Evolutionary conservation across 2,888 invertebrate genomes (phyloP), one percentile per base, ranked within the genome.

Genomic region (Dasysyrphus albostriatus): DNA sequence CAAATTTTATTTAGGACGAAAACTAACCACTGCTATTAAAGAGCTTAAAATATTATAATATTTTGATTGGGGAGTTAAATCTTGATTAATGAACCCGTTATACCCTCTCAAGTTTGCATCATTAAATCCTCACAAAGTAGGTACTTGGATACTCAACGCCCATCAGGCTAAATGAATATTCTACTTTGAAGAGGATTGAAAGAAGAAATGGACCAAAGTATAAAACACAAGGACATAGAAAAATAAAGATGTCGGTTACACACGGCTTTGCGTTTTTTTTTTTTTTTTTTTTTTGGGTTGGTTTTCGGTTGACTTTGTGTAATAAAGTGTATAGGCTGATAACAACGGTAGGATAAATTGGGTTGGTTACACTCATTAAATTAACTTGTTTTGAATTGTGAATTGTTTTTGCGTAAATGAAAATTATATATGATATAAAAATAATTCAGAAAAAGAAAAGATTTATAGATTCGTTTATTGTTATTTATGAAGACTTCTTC

Each of bases 71-170:
- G 8, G 19, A 14, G 67, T 37, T 67, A 6, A 49, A 49, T 67
- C n/a, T 49, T 67, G 49, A 67, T 67, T 34, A 67, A 67, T 67
- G 32, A 37, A 49, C 34, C n/a, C 29, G 14, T 63, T 24, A 24
- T 42, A 16, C n/a, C 32, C n/a, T 16, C 44, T 47, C 10, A 63
- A 63, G 16, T 44, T 63, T 44, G 63, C 63, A 44, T 63, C 63
- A 63, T 63, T 63, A 63, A 63, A 63, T 63, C 29, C 16, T 29
- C n/a, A 29, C 16, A 32, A 54, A 54, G 29, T 29, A 14, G 58
- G 5, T 16, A 47, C 29, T 63, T 44, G 10, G 14, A 24, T 42
- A 58, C 14, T 42, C 29, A 42, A 61, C 24, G 61, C 61, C 39
- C 42, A 61, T 54, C 32, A 32, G 59, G 12, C 24, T 24, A 2